Evolutionary conservation across 2,113 vertebrate genomes (phyloP).

Genomic region (Chionodraco myersi): DNA sequence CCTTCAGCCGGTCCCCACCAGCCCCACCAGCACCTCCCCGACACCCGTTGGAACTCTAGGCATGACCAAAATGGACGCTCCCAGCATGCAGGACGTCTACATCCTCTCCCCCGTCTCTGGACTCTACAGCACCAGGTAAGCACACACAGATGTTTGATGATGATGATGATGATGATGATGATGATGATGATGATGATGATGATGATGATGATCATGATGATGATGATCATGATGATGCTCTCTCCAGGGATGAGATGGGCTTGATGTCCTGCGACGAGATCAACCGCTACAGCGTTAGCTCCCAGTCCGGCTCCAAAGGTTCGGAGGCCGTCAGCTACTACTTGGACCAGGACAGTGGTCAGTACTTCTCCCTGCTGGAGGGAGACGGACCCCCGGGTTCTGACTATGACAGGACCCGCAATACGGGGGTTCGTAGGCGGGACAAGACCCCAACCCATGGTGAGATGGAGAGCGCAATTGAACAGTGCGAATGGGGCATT

Average conservation of each 20-base stretch:
- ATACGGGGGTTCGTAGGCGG: constrained; percentile 87
- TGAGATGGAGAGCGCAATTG: constrained; percentile 53
- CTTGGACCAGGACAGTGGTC: constrained; percentile 88
- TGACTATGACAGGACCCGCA: constrained; percentile 87
- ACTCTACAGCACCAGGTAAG: constrained; percentile 89
- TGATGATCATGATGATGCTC: constrained; percentile 53
- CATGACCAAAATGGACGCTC: constrained; percentile 88
- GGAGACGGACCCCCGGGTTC: constrained; percentile 80
- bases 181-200: constrained; percentile 34
- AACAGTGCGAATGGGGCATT: constrained; percentile 7
- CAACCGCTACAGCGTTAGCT: constrained; percentile 87
- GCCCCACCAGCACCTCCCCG: constrained; percentile 87
- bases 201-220: constrained; percentile 35
- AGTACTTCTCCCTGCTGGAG: constrained; percentile 87
- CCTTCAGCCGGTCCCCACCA: constrained; percentile 87
- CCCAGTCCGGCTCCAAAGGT: constrained; percentile 86
- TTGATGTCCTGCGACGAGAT: constrained; percentile 89
- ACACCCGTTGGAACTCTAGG: constrained; percentile 89
- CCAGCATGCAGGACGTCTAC: constrained; percentile 89
- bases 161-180: constrained; percentile 14
- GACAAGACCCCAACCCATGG: constrained; percentile 92
- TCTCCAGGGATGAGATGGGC: constrained; percentile 87
- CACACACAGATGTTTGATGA: constrained; percentile 23
- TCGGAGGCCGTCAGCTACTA: constrained; percentile 89
- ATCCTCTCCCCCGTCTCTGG: constrained; percentile 91